Conservation (phyloP, 2,888 invertebrate species). For the Oxystoma pomonae region DNA sequence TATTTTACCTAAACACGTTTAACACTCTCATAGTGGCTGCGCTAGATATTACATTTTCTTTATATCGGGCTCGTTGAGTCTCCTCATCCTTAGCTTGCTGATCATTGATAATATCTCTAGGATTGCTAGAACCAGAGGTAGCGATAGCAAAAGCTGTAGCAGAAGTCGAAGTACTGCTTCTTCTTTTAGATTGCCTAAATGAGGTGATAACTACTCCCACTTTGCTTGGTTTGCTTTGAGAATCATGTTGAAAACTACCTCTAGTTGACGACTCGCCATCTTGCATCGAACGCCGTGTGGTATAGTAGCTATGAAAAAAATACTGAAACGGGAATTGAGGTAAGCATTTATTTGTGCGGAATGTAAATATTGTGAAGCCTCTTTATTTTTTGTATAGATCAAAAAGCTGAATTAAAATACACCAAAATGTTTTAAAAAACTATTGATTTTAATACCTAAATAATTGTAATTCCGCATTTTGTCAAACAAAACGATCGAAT, state of each 20-base stretch:
- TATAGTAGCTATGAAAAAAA: constrained; percentile 49
- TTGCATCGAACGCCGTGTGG: constrained; percentile 48
- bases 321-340: constrained; percentile 20
- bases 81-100: constrained; percentile 42
- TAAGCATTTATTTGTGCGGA: no score
- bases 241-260: constrained; percentile 59
- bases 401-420: no score
- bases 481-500: no score
- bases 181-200: constrained; percentile 80
- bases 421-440: no score
- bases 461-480: no score
- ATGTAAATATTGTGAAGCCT: background rate
- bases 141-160: constrained; percentile 90
- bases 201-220: constrained; percentile 91
- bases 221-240: constrained; percentile 57
- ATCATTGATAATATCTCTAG: constrained; percentile 59
- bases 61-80: constrained; percentile 53
- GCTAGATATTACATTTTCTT: constrained; percentile 80
- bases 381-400: constrained; percentile 6
- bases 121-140: constrained; percentile 82
- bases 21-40: constrained; percentile 93
- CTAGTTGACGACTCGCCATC: constrained; percentile 49
- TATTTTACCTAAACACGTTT: constrained; percentile 66
- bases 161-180: constrained; percentile 82
- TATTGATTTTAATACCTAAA: no score